phyloP scores from a whole-genome alignment of 2,113 vertebrate genomes.

The Malurus cyaneus region DNA sequence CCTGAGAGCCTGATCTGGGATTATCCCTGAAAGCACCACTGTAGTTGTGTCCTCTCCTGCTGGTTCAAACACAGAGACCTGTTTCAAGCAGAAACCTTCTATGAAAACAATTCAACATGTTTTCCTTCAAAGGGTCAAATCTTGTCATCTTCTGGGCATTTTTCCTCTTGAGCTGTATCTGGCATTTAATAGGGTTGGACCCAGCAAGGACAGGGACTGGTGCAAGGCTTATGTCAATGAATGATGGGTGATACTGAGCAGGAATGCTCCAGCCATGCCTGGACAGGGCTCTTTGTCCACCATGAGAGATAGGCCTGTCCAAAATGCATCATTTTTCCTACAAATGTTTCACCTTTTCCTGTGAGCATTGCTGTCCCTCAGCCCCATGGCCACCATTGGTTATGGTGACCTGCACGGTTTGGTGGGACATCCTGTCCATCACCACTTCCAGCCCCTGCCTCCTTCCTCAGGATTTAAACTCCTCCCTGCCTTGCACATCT shows the following conservation, averaged over 20 bases:
- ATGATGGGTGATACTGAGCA: not conserved
- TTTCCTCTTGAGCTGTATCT: not conserved
- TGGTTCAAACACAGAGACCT: not conserved
- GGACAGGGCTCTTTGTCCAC: not conserved
- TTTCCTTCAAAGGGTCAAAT: not conserved
- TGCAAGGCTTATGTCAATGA: not conserved
- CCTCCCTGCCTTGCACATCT: not conserved
- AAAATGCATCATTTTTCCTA: not conserved
- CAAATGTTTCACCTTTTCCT: not conserved
- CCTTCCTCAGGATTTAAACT: not conserved
- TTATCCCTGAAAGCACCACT: not conserved
- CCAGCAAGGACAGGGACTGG: not conserved
- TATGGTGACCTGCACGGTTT: not conserved
- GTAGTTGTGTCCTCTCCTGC: not conserved
- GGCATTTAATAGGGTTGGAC: not conserved
- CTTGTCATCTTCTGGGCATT: not conserved
- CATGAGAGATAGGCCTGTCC: not conserved
- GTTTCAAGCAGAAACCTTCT: not conserved
- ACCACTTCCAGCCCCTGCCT: not conserved
- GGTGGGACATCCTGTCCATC: not conserved
- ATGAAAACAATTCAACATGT: not conserved
- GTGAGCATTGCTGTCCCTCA: fast-evolving
- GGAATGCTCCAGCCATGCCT: not conserved
- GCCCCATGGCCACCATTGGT: not conserved
- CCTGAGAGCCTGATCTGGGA: not conserved